Percentiles rank a stretch among this genome's conserved stretches.
Conservation (phyloP, 1,140 invertebrate species). For the Drosophila melanogaster region DNA sequence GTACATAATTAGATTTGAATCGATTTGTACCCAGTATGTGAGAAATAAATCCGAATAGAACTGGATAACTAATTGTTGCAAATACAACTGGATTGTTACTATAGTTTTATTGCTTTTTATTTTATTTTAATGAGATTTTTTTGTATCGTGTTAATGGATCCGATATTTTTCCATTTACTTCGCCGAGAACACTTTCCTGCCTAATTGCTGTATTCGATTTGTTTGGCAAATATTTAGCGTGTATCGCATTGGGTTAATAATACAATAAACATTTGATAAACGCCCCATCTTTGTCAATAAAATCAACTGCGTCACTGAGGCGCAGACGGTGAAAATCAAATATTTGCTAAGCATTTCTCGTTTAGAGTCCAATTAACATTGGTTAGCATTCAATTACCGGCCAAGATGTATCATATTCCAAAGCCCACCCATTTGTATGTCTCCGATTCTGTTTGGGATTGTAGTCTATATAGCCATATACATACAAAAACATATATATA, state of each 20-base stretch:
- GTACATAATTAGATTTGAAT: neutral
- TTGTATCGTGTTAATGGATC: too few species aligned
- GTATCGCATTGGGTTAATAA: conserved; percentile 13
- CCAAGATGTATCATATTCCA: conserved; percentile 31
- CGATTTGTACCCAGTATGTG: neutral
- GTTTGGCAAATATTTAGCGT: conserved; percentile 26
- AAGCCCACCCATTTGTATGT: neutral
- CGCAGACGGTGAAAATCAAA: conserved; percentile 27
- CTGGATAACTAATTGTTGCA: neutral
- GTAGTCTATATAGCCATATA: conserved; percentile 1
- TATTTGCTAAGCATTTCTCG: conserved; percentile 40
- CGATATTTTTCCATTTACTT: too few species aligned
- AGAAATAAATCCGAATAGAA: neutral
- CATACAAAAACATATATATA: neutral
- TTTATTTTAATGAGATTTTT: too few species aligned
- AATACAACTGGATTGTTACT: too few species aligned
- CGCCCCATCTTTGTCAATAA: conserved; percentile 2
- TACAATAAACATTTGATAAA: conserved; percentile 26
- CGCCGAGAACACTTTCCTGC: neutral
- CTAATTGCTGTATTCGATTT: conserved; percentile 14
- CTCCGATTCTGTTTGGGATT: neutral
- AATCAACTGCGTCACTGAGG: conserved; percentile 36
- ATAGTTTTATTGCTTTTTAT: too few species aligned
- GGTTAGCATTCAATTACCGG: conserved; percentile 43
- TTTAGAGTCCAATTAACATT: conserved; percentile 52